Percentiles rank a stretch among this genome's conserved stretches.
phyloP scores from a whole-genome alignment of 1,140 invertebrate species.

The Leptinotarsa defecta region DNA sequence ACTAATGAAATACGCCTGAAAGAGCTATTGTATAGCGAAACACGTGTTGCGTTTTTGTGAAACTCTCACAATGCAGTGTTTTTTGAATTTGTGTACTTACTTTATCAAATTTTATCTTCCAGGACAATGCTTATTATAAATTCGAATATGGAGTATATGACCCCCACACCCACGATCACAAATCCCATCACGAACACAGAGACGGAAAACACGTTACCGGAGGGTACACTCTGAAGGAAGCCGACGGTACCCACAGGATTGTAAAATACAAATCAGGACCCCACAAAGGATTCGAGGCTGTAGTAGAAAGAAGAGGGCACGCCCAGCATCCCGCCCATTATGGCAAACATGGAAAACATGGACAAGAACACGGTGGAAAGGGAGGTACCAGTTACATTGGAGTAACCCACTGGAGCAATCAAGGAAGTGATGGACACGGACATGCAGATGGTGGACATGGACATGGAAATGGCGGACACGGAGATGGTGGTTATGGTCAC shows the following conservation, averaged over 20 bases:
- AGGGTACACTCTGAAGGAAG: slow-evolving; percentile 55
- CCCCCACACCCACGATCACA: slow-evolving; percentile 58
- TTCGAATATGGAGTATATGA: slow-evolving; percentile 59
- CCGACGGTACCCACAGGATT: slow-evolving; percentile 56
- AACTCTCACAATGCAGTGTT: too few species aligned
- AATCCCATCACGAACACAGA: slow-evolving; percentile 57
- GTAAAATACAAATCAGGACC: slow-evolving; percentile 57
- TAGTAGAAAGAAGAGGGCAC: slow-evolving; percentile 43
- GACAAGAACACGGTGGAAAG: slow-evolving; percentile 14
- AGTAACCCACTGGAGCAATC: slow-evolving; percentile 32
- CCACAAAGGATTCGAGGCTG: slow-evolving; percentile 52
- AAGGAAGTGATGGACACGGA: slow-evolving; percentile 11
- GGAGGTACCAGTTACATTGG: slow-evolving; percentile 35
- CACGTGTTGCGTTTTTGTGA: too few species aligned
- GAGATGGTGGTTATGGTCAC: slow-evolving; percentile 29
- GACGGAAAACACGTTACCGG: slow-evolving; percentile 58
- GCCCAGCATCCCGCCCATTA: slow-evolving; percentile 40
- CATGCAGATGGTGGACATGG: slow-evolving; percentile 4
- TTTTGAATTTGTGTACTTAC: too few species aligned
- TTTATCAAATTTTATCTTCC: neutral
- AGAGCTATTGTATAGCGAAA: too few species aligned
- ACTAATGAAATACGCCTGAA: too few species aligned
- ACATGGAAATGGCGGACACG: neutral
- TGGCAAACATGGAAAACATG: slow-evolving; percentile 26
- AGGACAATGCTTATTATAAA: slow-evolving; percentile 50